These are phyloP conservation scores for Oreotragus oreotragus DNA, from an alignment of 2,113 vertebrate genomes.

Conservation along the genomic window DNA sequence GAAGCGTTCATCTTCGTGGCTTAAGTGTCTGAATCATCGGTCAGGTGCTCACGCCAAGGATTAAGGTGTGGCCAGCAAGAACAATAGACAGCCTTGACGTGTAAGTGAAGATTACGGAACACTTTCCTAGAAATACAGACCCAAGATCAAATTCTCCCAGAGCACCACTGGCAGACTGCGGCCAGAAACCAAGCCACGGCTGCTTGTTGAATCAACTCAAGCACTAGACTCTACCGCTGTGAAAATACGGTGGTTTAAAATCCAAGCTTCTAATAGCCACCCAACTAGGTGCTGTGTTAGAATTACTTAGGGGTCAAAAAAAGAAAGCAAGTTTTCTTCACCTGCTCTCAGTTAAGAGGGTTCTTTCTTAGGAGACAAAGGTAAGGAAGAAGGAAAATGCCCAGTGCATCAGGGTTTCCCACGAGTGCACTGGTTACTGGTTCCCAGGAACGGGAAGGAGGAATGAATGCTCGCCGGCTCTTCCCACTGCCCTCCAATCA, in stretches of 20 bases:
- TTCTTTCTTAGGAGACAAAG: not conserved
- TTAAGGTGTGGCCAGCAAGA: not conserved
- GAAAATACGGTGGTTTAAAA: conserved; percentile 56
- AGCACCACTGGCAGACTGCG: not conserved
- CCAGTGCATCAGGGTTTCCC: not conserved
- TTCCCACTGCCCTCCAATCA: not conserved
- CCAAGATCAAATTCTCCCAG: conserved; percentile 45
- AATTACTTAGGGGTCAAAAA: not conserved
- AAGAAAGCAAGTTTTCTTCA: not conserved
- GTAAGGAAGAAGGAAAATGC: not conserved
- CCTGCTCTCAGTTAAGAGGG: not conserved
- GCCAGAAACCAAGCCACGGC: conserved; percentile 17
- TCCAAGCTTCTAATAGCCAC: conserved; percentile 41
- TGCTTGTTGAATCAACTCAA: conserved; percentile 55
- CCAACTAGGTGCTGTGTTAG: conserved; percentile 6
- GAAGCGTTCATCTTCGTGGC: not conserved
- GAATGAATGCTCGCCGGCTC: not conserved
- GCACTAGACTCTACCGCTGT: conserved; percentile 28
- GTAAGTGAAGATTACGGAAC: not conserved
- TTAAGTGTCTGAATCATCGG: not conserved
- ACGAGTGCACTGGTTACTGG: not conserved
- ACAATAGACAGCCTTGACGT: not conserved
- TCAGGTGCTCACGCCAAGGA: not conserved
- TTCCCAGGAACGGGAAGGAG: not conserved
- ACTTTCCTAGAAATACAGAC: conserved; percentile 45